Percentiles rank a stretch among this genome's conserved stretches.
These are phyloP conservation scores for Coregonus suidteri DNA, from an alignment of 2,797 vertebrate species.

Conservation along the genomic window DNA sequence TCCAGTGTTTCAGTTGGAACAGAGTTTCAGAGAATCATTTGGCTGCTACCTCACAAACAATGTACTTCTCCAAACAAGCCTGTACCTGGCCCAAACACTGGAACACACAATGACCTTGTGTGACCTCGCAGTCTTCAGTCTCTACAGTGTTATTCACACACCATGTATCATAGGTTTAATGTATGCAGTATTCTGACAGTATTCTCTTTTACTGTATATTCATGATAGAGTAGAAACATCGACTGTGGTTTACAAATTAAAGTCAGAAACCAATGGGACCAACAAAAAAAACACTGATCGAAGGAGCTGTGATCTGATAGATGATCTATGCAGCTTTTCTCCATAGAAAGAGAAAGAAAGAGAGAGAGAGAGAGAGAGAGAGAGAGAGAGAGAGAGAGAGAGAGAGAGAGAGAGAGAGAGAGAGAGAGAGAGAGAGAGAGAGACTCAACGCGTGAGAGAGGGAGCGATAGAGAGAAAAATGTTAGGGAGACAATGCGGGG, in stretches of 20 bases:
- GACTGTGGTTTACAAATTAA: no score
- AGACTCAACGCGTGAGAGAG: no score
- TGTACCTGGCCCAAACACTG: conserved; percentile 25
- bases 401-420: not conserved
- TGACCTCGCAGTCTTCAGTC: not conserved
- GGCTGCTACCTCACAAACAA: conserved; percentile 45
- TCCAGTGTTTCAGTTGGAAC: conserved; percentile 41
- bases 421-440: no score
- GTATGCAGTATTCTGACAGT: no score
- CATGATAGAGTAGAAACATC: no score
- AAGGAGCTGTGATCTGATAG: not conserved
- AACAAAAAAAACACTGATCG: no score
- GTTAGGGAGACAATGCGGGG: not conserved
- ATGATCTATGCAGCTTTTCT: not conserved
- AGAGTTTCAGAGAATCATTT: conserved; percentile 53
- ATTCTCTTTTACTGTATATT: no score
- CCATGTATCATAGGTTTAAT: no score
- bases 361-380: not conserved
- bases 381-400: not conserved
- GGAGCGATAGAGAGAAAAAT: not conserved
- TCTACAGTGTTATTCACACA: no score
- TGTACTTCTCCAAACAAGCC: conserved; percentile 47
- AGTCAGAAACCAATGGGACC: no score
- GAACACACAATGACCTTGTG: not conserved
- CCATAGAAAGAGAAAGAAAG: not conserved